These are phyloP conservation scores for Teleogryllus occipitalis DNA, from an alignment of 1,140 invertebrate species.

Conservation along the genomic window DNA sequence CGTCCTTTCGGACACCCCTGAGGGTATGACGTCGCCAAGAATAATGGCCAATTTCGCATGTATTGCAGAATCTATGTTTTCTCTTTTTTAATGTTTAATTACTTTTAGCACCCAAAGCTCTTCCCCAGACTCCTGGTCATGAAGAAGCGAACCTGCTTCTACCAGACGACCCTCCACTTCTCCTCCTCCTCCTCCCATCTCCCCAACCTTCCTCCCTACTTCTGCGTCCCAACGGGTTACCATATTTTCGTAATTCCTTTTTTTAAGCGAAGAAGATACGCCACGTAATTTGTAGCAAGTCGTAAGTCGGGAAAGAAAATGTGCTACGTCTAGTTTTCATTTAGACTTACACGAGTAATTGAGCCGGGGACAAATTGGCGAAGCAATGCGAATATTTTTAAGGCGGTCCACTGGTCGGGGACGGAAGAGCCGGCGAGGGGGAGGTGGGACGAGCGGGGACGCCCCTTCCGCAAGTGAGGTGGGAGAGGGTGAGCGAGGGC, in stretches of 20 bases:
- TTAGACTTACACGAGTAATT: constrained; percentile 5
- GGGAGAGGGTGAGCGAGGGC: too few species aligned
- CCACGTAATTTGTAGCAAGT: background rate
- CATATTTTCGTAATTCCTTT: background rate
- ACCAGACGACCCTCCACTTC: too few species aligned
- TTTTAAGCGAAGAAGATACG: background rate
- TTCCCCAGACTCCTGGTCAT: too few species aligned
- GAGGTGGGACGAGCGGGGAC: background rate
- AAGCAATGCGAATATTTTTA: background rate
- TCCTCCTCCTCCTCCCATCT: background rate
- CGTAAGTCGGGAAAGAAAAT: background rate
- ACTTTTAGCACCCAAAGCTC: too few species aligned
- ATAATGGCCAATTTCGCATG: too few species aligned
- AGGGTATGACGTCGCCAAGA: too few species aligned
- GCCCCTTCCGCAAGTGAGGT: too few species aligned
- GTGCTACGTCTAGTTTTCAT: background rate
- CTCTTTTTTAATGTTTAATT: too few species aligned
- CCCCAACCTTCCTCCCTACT: background rate
- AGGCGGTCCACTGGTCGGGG: background rate
- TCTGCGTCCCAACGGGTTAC: background rate
- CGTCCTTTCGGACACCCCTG: too few species aligned
- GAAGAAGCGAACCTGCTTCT: too few species aligned
- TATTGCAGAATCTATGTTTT: too few species aligned
- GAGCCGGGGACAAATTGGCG: background rate
- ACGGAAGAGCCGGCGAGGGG: too few species aligned